These are phyloP conservation scores for Diabrotica balteata DNA, from an alignment of 2,888 invertebrate genomes.

Conservation along the genomic window DNA sequence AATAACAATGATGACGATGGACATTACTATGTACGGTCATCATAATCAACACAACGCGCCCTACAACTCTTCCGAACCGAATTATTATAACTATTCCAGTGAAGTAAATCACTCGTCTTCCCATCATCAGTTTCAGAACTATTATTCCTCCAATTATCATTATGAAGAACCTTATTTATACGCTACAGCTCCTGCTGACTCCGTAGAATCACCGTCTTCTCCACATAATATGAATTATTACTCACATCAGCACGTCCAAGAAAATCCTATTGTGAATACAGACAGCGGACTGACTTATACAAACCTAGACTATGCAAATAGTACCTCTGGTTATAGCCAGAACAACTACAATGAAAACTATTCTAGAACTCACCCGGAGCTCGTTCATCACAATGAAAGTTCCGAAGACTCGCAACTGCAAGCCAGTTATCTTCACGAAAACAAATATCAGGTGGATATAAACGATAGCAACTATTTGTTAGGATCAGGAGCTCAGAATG, in stretches of 20 bases:
- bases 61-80: constrained; percentile 55
- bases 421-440: constrained; percentile 62
- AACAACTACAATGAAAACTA: constrained; percentile 50
- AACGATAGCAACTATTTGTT: constrained; percentile 57
- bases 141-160: constrained; percentile 57
- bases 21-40: constrained; percentile 79
- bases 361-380: constrained; percentile 47
- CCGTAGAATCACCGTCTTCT: constrained; percentile 59
- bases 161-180: constrained; percentile 58
- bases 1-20: constrained; percentile 77
- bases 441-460: constrained; percentile 60
- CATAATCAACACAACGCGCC: constrained; percentile 60
- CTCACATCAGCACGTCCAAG: constrained; percentile 54
- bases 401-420: constrained; percentile 64
- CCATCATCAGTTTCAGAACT: constrained; percentile 57
- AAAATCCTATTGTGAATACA: constrained; percentile 75
- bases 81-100: constrained; percentile 54
- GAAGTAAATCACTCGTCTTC: constrained; percentile 48
- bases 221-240: constrained; percentile 62
- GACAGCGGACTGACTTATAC: constrained; percentile 90
- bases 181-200: constrained; percentile 48
- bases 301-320: constrained; percentile 77
- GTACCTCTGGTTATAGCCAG: constrained; percentile 53
- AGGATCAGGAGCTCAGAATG: constrained; percentile 56
- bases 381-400: constrained; percentile 64